phyloP scores from a whole-genome alignment of 92 coral and sea anemone genomes.

The Pocillopora grandis region DNA sequence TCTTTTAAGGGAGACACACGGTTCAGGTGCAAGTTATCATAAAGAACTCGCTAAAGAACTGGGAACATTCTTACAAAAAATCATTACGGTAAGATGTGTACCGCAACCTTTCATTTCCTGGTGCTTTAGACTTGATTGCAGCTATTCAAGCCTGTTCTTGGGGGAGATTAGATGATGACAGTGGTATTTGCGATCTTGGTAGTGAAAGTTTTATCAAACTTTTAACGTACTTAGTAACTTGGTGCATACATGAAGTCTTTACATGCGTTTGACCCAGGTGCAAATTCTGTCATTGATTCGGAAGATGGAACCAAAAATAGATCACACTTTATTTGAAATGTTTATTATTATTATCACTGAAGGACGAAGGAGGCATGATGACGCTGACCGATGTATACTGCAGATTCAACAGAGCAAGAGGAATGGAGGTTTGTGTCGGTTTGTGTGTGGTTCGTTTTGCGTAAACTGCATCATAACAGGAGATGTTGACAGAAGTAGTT shows the following conservation, averaged over 20 bases:
- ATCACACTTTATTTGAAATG: no score
- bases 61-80: conserved; percentile 68
- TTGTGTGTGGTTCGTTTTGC: not conserved
- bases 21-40: conserved; percentile 95
- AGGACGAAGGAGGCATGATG: conserved; percentile 92
- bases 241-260: no score
- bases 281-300: not conserved
- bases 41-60: conserved; percentile 95
- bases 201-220: no score
- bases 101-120: no score
- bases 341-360: no score
- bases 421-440: conserved; percentile 84
- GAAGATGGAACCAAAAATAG: not conserved
- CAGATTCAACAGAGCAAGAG: conserved; percentile 96
- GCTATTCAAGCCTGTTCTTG: no score
- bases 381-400: conserved; percentile 93
- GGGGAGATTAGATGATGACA: no score
- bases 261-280: not conserved
- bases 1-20: conserved; percentile 85
- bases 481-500: no score
- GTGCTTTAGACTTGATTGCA: no score
- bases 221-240: no score
- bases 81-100: conserved; percentile 64
- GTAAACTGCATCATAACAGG: not conserved
- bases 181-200: no score